Evolutionary conservation across 2,113 vertebrate species (phyloP), one percentile per base, ranked within the genome.

Genomic region (Salvelinus alpinus): DNA sequence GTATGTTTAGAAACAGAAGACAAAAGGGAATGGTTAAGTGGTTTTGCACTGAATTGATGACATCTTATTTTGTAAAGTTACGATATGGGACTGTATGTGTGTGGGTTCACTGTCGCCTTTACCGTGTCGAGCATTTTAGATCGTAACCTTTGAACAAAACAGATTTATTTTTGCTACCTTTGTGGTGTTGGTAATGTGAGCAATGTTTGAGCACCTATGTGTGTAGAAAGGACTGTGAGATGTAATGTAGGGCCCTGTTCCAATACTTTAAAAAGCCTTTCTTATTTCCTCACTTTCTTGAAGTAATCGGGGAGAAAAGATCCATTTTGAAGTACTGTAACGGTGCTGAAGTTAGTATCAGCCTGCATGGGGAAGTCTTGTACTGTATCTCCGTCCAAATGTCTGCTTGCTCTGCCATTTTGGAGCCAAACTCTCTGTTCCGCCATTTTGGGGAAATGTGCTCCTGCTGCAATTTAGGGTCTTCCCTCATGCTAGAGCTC

Each of bases 401-500:
- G 73, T 66, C 80, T 57, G 74, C 70, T 57, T 75, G 73, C 70
- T 78, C 16, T 8, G 51, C 67, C 38, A 70, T 70, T 70, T 70
- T 24, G 38, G 34, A 24, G 79, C 81, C 66, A 64, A 71, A 82
- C 59, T 81, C 0, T 71, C 64, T 47, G 47, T 66, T 79, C 60
- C 38, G 25, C 20, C 24, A 25, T 22, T 72, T 60, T 59, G 54
- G 7, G 3, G 69, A 31, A 79, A 68, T 72, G 79, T 65, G 59
- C 59, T 24, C 16, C 20, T 62, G 59, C 59, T 22, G 59, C 5
- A 8, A 62, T 20, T 57, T 57, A 20, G 54, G 54, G 6, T 57
- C 84, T 90, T 88, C 82, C 84, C 74, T 80, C 81, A 80, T 72
- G 82, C 85, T 87, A 88, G 83, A 86, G 76, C 80, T 88, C 75